phyloP scores from a whole-genome alignment of 23 tunicate genomes.

The Phallusia fumigata region DNA sequence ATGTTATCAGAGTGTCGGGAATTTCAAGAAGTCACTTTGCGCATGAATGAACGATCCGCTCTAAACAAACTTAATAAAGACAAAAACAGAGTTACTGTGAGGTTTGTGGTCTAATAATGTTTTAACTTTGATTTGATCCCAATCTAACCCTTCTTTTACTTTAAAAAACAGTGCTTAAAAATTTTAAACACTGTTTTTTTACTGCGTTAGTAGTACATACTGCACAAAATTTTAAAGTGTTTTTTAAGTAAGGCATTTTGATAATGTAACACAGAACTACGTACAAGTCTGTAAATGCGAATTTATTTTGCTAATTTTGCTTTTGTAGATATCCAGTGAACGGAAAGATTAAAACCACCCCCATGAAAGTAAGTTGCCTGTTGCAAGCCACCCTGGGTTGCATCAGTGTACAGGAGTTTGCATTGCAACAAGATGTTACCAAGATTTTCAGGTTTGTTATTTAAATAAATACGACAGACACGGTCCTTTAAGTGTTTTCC shows the following conservation, averaged over 20 bases:
- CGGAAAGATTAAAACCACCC: conserved; percentile 67
- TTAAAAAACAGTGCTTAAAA: too few relatives aligned
- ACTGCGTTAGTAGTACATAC: too few relatives aligned
- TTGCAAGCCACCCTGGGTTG: conserved; percentile 77
- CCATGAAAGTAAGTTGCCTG: conserved; percentile 87
- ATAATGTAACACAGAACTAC: too few relatives aligned
- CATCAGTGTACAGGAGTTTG: conserved; percentile 67
- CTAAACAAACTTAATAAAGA: conserved; percentile 81
- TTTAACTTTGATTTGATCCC: too few relatives aligned
- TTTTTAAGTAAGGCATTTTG: too few relatives aligned
- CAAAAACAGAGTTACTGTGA: conserved; percentile 64
- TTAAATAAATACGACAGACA: too few relatives aligned
- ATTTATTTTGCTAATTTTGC: neutral
- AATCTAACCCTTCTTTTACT: too few relatives aligned
- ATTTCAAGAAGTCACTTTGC: conserved; percentile 68
- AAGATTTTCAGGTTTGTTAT: conserved; percentile 62
- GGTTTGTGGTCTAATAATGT: too few relatives aligned
- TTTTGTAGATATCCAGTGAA: conserved; percentile 50
- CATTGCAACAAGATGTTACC: conserved; percentile 76
- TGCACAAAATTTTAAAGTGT: too few relatives aligned
- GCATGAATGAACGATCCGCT: conserved; percentile 62
- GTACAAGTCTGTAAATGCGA: too few relatives aligned
- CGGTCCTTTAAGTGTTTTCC: too few relatives aligned
- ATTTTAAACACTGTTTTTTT: too few relatives aligned
- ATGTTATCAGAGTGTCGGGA: conserved; percentile 56